phyloP scores from a whole-genome alignment of 1,140 invertebrate species.

The Drosophila paulistorum region DNA sequence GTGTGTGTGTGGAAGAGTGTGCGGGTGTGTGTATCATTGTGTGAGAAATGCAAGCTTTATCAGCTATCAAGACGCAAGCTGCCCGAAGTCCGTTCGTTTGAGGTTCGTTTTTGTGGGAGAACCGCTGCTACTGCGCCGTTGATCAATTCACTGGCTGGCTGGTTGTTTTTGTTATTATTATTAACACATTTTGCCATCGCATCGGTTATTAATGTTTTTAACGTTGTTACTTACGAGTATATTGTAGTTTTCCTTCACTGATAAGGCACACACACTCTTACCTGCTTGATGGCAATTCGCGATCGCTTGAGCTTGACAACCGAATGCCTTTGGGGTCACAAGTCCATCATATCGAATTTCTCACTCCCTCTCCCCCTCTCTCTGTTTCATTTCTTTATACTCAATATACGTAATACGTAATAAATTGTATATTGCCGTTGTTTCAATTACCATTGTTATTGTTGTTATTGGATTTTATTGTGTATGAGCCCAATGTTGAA shows the following conservation, averaged over 20 bases:
- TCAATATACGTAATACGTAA: conserved; percentile 65
- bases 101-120: conserved; percentile 8
- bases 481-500: conserved; percentile 27
- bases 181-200: conserved; percentile 50
- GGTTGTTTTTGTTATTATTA: conserved; percentile 17
- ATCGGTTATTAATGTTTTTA: conserved; percentile 69
- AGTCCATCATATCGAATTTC: conserved; percentile 70
- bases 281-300: conserved; percentile 42
- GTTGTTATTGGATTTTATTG: conserved; percentile 22
- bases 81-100: conserved; percentile 49
- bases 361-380: conserved; percentile 7
- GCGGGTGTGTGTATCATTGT: conserved; percentile 25
- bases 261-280: conserved; percentile 48
- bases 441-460: not conserved
- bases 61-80: conserved; percentile 23
- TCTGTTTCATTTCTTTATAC: conserved; percentile 19
- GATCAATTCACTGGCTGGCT: not conserved
- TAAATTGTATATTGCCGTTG: conserved; percentile 45
- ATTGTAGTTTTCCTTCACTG: conserved; percentile 75
- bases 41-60: conserved; percentile 64
- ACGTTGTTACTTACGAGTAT: conserved; percentile 34
- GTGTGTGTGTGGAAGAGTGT: conserved; percentile 22
- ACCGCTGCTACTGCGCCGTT: conserved; percentile 30
- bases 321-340: conserved; percentile 54
- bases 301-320: conserved; percentile 57